phyloP scores from a whole-genome alignment of 2,113 vertebrate species.

The Quiscalus mexicanus region DNA sequence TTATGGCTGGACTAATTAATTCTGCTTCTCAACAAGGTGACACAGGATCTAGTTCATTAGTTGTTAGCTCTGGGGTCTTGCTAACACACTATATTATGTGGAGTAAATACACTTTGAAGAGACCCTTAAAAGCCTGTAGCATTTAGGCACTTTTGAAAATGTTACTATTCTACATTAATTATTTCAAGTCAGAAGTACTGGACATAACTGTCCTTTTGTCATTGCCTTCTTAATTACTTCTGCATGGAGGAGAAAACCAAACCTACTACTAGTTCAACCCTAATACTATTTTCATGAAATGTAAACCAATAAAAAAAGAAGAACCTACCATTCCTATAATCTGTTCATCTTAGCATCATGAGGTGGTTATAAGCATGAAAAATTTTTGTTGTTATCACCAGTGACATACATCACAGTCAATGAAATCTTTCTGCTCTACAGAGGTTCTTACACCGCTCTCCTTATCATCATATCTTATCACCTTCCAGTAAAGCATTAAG shows the following conservation, averaged over 20 bases:
- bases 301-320: background rate
- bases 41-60: background rate
- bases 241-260: background rate
- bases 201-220: constrained; percentile 1
- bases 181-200: background rate
- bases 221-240: background rate
- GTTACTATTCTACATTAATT: background rate
- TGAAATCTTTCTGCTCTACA: constrained; percentile 17
- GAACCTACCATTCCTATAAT: background rate
- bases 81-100: background rate
- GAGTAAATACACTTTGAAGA: constrained; percentile 31
- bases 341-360: background rate
- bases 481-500: constrained; percentile 10
- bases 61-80: constrained; percentile 28
- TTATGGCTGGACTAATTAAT: constrained; percentile 2
- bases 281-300: background rate
- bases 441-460: background rate
- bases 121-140: background rate
- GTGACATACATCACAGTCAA: constrained; percentile 30
- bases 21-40: constrained; percentile 13
- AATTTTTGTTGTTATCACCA: constrained; percentile 31
- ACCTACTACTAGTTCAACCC: background rate
- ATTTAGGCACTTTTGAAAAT: background rate
- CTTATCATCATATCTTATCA: constrained; percentile 35
- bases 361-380: background rate